These are phyloP conservation scores for Merluccius polli DNA, from an alignment of 2,797 vertebrate genomes.

Conservation along the genomic window DNA sequence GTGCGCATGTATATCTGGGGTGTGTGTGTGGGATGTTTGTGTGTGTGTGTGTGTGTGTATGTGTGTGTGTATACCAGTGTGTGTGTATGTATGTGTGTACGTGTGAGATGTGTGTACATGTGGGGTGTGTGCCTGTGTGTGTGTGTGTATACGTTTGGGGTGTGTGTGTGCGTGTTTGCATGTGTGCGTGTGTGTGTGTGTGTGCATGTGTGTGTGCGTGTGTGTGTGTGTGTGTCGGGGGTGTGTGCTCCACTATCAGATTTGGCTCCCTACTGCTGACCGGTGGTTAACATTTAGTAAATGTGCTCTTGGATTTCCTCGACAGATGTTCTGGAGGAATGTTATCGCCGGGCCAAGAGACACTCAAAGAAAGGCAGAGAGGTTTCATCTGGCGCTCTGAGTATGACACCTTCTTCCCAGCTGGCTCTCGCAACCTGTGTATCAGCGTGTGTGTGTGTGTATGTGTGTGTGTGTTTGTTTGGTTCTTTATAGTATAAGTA, in stretches of 20 bases:
- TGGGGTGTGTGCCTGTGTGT: neutral
- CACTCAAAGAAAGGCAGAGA: constrained; percentile 46
- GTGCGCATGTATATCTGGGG: neutral
- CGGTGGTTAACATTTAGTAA: constrained; percentile 66
- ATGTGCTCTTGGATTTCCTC: constrained; percentile 66
- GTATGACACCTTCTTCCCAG: constrained; percentile 48
- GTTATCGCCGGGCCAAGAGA: constrained; percentile 62
- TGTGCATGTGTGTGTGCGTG: constrained; percentile 6
- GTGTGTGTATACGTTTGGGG: neutral
- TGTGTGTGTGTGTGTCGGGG: neutral
- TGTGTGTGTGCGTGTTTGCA: no score
- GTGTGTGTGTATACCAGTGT: no score
- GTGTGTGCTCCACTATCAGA: constrained; percentile 45
- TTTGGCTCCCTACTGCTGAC: constrained; percentile 58
- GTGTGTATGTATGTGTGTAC: neutral
- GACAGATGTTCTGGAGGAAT: constrained; percentile 71
- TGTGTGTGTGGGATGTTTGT: no score
- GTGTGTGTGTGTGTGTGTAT: neutral
- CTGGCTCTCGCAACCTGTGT: constrained; percentile 39
- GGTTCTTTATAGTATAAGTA: neutral
- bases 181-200: constrained; percentile 3
- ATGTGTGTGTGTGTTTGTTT: neutral
- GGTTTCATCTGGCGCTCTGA: constrained; percentile 49
- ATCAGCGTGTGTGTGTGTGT: constrained; percentile 21
- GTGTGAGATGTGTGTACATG: neutral